Conservation (phyloP, 2,888 invertebrate species). For the Philaethria dido region DNA sequence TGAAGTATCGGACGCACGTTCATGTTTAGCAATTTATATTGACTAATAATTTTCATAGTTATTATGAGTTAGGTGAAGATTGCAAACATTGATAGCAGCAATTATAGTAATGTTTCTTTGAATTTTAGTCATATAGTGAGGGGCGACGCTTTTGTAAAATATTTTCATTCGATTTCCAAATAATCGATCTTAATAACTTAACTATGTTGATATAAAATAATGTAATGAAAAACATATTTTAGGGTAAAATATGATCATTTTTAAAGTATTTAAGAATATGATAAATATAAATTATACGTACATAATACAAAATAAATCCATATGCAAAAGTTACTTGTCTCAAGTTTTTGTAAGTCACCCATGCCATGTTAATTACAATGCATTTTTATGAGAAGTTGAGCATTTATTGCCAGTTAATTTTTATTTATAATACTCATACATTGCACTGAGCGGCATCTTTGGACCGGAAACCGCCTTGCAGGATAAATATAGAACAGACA, state of each 20-base stretch:
- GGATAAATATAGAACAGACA: slow-evolving; percentile 74
- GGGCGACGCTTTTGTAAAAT: neutral
- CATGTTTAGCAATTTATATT: slow-evolving; percentile 44
- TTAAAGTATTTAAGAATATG: neutral
- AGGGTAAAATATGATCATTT: too few species aligned
- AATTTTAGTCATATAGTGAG: slow-evolving; percentile 52
- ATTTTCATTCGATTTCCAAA: neutral
- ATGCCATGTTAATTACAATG: slow-evolving; percentile 24
- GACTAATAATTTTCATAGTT: slow-evolving; percentile 52
- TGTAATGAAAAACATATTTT: too few species aligned
- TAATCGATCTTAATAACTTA: neutral
- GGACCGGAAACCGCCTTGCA: slow-evolving; percentile 73
- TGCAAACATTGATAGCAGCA: slow-evolving; percentile 64
- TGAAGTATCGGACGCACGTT: slow-evolving; percentile 18
- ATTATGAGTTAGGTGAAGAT: slow-evolving; percentile 58
- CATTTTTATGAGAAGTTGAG: slow-evolving; percentile 49
- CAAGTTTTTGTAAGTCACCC: slow-evolving; percentile 12
- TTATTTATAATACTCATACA: slow-evolving; percentile 57
- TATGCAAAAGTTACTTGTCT: neutral
- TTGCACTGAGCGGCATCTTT: slow-evolving; percentile 59
- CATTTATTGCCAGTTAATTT: slow-evolving; percentile 56
- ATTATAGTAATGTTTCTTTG: slow-evolving; percentile 55
- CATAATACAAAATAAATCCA: neutral
- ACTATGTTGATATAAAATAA: too few species aligned
- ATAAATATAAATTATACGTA: neutral